These are phyloP conservation scores for Pelobates fuscus DNA, from an alignment of 2,113 vertebrate genomes.

Conservation along the genomic window DNA sequence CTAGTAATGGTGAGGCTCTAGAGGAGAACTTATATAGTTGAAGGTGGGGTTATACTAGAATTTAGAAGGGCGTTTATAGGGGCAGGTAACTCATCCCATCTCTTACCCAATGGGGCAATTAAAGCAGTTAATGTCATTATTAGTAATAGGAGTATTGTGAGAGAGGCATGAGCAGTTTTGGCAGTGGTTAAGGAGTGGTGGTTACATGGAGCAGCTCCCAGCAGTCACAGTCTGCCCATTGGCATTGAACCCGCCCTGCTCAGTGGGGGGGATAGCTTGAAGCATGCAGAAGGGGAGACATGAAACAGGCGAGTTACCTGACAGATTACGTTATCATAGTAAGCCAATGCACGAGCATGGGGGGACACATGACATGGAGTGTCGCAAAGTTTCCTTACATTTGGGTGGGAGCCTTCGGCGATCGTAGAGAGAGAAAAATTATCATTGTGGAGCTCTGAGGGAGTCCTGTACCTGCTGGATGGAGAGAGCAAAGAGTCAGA, in stretches of 20 bases:
- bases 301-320: constrained; percentile 72
- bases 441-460: constrained; percentile 97
- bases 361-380: constrained; percentile 73
- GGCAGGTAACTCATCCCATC: too few species aligned
- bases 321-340: constrained; percentile 84
- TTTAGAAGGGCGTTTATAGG: too few species aligned
- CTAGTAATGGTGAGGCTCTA: too few species aligned
- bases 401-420: constrained; percentile 97
- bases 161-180: background rate
- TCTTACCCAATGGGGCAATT: too few species aligned
- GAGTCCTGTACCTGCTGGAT: constrained; percentile 88
- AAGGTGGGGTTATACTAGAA: background rate
- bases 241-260: background rate
- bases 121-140: too few species aligned
- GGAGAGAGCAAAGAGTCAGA: background rate
- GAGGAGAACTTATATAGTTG: background rate
- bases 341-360: constrained; percentile 79
- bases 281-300: constrained; percentile 65
- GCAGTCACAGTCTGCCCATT: background rate
- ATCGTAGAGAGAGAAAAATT: constrained; percentile 99
- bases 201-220: background rate
- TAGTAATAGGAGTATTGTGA: too few species aligned
- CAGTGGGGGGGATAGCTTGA: background rate
- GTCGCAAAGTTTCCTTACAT: constrained; percentile 89
- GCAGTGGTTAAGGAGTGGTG: background rate